Evolutionary conservation across 2,113 vertebrate species (phyloP), one percentile per base, ranked within the genome.

Genomic region (Malurus cyaneus): DNA sequence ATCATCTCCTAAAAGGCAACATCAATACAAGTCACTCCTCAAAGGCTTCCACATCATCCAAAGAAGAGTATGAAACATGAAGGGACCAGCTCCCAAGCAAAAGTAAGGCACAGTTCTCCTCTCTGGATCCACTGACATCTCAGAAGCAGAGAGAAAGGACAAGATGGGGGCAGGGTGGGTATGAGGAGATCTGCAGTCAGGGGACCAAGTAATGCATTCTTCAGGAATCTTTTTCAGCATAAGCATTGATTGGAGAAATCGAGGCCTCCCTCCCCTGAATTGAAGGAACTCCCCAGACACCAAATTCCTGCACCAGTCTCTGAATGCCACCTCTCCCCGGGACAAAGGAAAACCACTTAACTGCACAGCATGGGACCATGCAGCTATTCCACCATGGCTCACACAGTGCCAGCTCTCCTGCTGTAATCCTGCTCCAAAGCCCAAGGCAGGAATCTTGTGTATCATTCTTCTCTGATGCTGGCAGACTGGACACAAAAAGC

Each of bases 311-410:
- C 5, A 3, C 28, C 69, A 64, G 46, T 5, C 21, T 46, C 23
- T 64, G 61, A 91, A 87, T 36, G 46, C 50, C 78, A 76, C 62
- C 89, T 91, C 90, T 82, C 9, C n/a, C 42, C 70, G 61, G 32
- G 42, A 90, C 66, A 89, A 89, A 91, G 19, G 12, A 89, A 78
- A 89, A 65, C 20, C 57, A 65, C 73, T 76, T 23, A 57, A 61
- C 73, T 61, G 81, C 81, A 91, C 73, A 93, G 78, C 53, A 36
- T 25, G 84, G 67, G 52, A 57, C 60, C 6, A 1, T 4, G 29
- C 57, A 79, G 31, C 78, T 87, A 52, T 41, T 71, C 93, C 61
- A 46, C 73, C 44, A 18, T 0, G 16, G 87, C 89, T 88, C 77
- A 59, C 34, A 66, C 34, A 67, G 41, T 14, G 29, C 49, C 89